Evolutionary conservation across 2,797 vertebrate species (phyloP).

Genomic region (Hephaestus fuliginosus): DNA sequence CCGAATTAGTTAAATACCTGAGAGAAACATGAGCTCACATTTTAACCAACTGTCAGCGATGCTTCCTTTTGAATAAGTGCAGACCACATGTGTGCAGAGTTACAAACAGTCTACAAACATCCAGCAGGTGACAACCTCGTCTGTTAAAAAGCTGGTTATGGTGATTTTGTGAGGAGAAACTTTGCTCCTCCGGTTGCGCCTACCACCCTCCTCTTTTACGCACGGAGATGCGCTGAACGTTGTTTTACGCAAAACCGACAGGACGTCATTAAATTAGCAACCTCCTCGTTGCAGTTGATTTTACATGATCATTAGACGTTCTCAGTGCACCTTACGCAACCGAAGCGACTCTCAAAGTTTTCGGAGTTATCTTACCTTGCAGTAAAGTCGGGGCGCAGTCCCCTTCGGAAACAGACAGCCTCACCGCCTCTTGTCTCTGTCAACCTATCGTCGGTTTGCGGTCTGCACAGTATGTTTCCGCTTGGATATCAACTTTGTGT

Average conservation of each 20-base stretch:
- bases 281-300: background rate
- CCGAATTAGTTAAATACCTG: background rate
- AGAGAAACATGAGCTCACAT: background rate
- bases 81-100: background rate
- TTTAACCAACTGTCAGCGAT: background rate
- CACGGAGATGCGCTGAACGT: background rate
- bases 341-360: background rate
- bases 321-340: too few species aligned
- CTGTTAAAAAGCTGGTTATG: background rate
- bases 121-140: background rate
- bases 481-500: slow-evolving; percentile 9
- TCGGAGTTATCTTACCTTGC: slow-evolving; percentile 46
- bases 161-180: background rate
- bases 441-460: slow-evolving; percentile 30
- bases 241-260: background rate
- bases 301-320: background rate
- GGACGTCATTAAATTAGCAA: background rate
- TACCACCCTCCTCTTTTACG: background rate
- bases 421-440: background rate
- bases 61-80: background rate
- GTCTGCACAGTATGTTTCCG: slow-evolving; percentile 33
- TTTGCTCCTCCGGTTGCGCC: background rate
- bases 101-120: background rate
- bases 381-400: background rate
- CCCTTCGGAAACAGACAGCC: background rate